A percentile compares a stretch with the other conserved stretches of the same genome.
phyloP scores from a whole-genome alignment of 2,888 invertebrate species.

The Cistogaster globosa region DNA sequence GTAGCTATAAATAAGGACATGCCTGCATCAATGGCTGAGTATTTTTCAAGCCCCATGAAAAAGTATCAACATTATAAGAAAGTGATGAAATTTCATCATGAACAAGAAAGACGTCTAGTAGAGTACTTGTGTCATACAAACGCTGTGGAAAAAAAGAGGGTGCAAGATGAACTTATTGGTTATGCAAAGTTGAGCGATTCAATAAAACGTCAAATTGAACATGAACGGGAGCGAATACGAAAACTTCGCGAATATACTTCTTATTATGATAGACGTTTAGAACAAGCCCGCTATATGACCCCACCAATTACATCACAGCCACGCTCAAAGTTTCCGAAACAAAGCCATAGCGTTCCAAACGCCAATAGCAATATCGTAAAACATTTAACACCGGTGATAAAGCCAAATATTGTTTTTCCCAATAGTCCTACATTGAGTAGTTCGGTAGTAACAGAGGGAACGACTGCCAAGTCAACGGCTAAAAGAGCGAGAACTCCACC shows the following conservation, averaged over 20 bases:
- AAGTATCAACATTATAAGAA: conserved; percentile 58
- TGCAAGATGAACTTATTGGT: conserved; percentile 20
- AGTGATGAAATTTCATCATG: conserved; percentile 68
- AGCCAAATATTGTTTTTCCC: conserved; percentile 44
- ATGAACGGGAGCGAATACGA: conserved; percentile 65
- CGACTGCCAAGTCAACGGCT: neutral
- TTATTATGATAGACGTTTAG: conserved; percentile 68
- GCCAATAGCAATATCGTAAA: conserved; percentile 3
- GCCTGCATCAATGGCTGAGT: conserved; percentile 60
- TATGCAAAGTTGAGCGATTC: conserved; percentile 40
- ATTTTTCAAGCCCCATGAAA: conserved; percentile 63
- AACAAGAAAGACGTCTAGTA: conserved; percentile 56
- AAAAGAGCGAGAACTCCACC: conserved; percentile 51
- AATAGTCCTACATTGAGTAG: conserved; percentile 61
- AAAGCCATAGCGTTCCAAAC: neutral
- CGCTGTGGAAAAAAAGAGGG: conserved; percentile 32
- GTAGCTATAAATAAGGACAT: conserved; percentile 61
- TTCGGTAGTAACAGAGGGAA: conserved; percentile 37
- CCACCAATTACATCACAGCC: conserved; percentile 53
- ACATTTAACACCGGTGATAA: conserved; percentile 46
- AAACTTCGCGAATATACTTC: conserved; percentile 69
- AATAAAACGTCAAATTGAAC: conserved; percentile 30
- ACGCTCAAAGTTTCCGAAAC: conserved; percentile 25
- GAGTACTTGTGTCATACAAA: conserved; percentile 41
- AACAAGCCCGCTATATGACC: conserved; percentile 55